Conservation (phyloP, 1,140 invertebrate genomes). For the Lordiphosa stackelbergi region DNA sequence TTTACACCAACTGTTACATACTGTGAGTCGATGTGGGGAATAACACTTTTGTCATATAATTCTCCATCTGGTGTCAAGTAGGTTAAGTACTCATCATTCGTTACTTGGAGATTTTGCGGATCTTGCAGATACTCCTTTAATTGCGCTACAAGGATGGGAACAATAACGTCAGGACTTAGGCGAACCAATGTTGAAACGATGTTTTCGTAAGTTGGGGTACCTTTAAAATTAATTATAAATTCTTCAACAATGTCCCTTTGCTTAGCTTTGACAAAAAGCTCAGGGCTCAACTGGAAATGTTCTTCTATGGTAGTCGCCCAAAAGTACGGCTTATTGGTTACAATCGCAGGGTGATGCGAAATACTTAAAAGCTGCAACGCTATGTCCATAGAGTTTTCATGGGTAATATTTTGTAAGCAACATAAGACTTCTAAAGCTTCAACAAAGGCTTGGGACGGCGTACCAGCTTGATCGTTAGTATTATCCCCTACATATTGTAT, state of each 20-base stretch:
- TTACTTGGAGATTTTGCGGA: constrained; percentile 84
- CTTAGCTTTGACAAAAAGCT: constrained; percentile 52
- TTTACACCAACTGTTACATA: constrained; percentile 85
- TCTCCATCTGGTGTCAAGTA: constrained; percentile 93
- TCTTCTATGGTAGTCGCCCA: constrained; percentile 61
- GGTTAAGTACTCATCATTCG: constrained; percentile 92
- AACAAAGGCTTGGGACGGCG: constrained; percentile 67
- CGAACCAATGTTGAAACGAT: constrained; percentile 82
- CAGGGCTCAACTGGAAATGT: constrained; percentile 45
- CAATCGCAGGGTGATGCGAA: constrained; percentile 83
- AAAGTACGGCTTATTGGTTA: constrained; percentile 74
- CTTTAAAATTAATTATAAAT: constrained; percentile 56
- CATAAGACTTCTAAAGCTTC: constrained; percentile 58
- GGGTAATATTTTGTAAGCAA: constrained; percentile 73
- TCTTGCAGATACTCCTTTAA: constrained; percentile 80
- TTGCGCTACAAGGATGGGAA: constrained; percentile 79
- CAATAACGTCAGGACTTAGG: constrained; percentile 82
- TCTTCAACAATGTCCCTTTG: constrained; percentile 38
- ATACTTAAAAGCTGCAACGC: constrained; percentile 82
- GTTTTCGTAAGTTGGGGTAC: constrained; percentile 79
- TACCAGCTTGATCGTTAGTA: constrained; percentile 74
- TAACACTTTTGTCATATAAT: constrained; percentile 92
- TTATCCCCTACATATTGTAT: constrained; percentile 77
- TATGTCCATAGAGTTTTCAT: constrained; percentile 79
- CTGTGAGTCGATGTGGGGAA: constrained; percentile 86